Conservation (phyloP, 2,797 vertebrate genomes). For the Sphenopsis melanotis region DNA sequence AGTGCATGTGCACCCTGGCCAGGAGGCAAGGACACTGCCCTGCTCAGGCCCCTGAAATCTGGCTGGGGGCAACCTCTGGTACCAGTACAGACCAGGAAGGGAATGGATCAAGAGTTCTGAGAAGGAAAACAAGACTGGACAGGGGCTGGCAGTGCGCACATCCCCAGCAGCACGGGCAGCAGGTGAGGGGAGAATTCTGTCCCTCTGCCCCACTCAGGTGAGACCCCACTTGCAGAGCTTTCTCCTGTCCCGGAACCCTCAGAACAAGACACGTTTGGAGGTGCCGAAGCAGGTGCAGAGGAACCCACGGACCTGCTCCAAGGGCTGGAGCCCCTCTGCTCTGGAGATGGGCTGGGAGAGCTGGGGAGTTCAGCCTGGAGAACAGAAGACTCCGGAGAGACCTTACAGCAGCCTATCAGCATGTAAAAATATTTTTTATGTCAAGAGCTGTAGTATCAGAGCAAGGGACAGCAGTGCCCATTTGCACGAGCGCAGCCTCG, state of each 20-base stretch:
- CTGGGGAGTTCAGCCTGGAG: background rate
- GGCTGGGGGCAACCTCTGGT: background rate
- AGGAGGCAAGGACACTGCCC: background rate
- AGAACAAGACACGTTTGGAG: background rate
- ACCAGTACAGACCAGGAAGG: background rate
- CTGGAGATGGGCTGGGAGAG: background rate
- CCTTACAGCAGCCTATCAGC: background rate
- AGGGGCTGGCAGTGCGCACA: background rate
- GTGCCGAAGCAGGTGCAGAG: background rate
- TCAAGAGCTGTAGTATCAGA: background rate
- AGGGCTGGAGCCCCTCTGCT: background rate
- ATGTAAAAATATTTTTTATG: background rate
- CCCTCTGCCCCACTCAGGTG: background rate
- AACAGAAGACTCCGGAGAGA: background rate
- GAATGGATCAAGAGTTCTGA: background rate
- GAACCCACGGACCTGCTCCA: background rate
- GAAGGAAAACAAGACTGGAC: background rate
- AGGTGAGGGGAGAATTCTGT: background rate
- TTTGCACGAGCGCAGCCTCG: accelerated
- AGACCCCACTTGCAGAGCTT: background rate
- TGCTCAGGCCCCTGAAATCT: background rate
- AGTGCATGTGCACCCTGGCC: no score
- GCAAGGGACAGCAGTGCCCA: no score
- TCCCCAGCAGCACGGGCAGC: background rate
- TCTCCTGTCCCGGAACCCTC: background rate